Base-by-base conservation (phyloP, 2,888 invertebrate genomes). In the Drosophila bunnanda region DNA sequence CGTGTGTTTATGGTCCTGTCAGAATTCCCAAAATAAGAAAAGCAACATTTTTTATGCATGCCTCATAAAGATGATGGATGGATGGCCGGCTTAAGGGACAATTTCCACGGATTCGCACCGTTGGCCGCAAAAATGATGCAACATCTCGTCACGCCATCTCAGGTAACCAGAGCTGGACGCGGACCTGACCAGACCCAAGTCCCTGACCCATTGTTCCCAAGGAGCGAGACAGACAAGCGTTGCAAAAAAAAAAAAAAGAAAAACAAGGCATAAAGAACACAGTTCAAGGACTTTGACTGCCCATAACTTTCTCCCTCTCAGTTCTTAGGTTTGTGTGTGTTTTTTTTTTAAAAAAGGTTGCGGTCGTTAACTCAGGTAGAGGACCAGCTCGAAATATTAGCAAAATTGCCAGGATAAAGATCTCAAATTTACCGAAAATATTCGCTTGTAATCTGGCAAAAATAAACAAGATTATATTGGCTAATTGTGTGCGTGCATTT, bases 211-310 rank as follows among this genome's bases (percentile, higher is more conserved):
- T 88, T 85, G 80, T 88, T 71, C 50, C 38, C n/a, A 41, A 44
- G 61, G 50, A 57, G 48, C 55, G 69, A 67, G 67, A 20, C 55
- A 67, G 70, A 75, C 88, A 88, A 88, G 77, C 88, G 86, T 75
- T 67, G 25, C 2, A 25, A 25, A 25, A 25, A 25, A 4, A 25
- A 25, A 76, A 41, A 77, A 39, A 38, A 20, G 76, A 38, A 77
- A 79, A 73, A 79, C 60, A 83, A 76, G 71, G 67, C 80, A 82
- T 80, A 78, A 83, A 82, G 67, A 84, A 86, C 81, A 75, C 81
- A 77, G 81, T 80, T 88, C 89, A 84, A 84, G 83, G 83, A 88
- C 67, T 86, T 62, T 65, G 52, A 52, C 54, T 56, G 50, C 34
- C 57, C 73, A 75, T 72, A 64, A 84, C 87, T 84, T 87, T 83